Evolutionary conservation across 2,797 vertebrate species (phyloP).

Genomic region (Adrianichthys oophorus): DNA sequence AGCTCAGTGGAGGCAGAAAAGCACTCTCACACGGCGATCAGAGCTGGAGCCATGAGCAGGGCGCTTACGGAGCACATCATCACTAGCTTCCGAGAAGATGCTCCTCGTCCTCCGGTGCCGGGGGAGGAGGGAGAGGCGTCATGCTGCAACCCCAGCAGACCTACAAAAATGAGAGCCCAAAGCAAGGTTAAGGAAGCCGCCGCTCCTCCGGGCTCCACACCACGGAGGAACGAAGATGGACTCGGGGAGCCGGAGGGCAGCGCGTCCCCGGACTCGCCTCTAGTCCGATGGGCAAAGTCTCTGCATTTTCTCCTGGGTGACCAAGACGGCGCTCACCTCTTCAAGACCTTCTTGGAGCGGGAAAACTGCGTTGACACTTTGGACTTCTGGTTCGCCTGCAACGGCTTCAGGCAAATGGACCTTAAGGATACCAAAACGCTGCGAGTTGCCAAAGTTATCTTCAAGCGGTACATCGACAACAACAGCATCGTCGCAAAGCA

Average conservation of each 20-base stretch:
- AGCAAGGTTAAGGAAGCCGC: slow-evolving; percentile 68
- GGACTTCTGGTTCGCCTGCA: slow-evolving; percentile 99
- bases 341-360: slow-evolving; percentile 93
- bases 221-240: slow-evolving; percentile 91
- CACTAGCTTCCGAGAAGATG: slow-evolving; percentile 95
- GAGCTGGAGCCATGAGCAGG: slow-evolving; percentile 89
- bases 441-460: slow-evolving; percentile 95
- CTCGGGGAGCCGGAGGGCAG: slow-evolving; percentile 96
- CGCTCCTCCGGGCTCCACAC: slow-evolving; percentile 70
- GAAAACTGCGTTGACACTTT: slow-evolving; percentile 95
- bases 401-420: slow-evolving; percentile 98
- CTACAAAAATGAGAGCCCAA: slow-evolving; percentile 82
- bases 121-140: slow-evolving; percentile 93
- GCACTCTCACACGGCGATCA: slow-evolving; percentile 66
- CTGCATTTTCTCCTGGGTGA: slow-evolving; percentile 94
- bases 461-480: slow-evolving; percentile 97
- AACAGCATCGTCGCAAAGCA: slow-evolving; percentile 93
- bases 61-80: slow-evolving; percentile 85
- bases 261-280: slow-evolving; percentile 91
- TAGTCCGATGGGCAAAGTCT: slow-evolving; percentile 94
- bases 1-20: slow-evolving; percentile 75
- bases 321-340: slow-evolving; percentile 95
- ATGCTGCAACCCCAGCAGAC: slow-evolving; percentile 76
- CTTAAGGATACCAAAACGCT: slow-evolving; percentile 93
- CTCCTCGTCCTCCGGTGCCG: slow-evolving; percentile 92